Evolutionary conservation across 2,797 vertebrate species (phyloP).

Genomic region (Anas bernieri): DNA sequence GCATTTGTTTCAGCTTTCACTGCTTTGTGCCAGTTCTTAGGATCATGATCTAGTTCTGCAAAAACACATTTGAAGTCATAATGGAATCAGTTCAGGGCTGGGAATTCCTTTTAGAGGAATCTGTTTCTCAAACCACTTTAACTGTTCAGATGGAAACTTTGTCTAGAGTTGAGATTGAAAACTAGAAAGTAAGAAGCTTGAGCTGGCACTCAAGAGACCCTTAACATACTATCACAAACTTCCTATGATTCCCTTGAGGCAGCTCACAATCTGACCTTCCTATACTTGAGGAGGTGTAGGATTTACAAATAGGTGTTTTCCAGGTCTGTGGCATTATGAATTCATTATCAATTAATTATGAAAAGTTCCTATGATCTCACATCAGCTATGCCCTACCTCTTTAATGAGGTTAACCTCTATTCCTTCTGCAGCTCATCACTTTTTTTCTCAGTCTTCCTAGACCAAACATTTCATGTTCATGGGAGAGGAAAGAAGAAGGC

Average conservation of each 20-base stretch:
- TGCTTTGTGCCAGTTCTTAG: neutral
- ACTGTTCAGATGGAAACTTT: neutral
- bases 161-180: neutral
- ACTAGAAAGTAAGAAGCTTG: neutral
- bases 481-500: neutral
- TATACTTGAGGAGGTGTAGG: neutral
- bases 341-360: neutral
- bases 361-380: neutral
- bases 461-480: neutral
- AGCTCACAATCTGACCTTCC: neutral
- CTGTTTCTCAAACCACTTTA: neutral
- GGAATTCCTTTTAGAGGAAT: neutral
- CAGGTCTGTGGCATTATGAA: neutral
- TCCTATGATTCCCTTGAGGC: neutral
- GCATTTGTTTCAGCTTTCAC: neutral
- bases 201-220: neutral
- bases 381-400: neutral
- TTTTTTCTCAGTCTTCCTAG: neutral
- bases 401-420: neutral
- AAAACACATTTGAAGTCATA: neutral
- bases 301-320: neutral
- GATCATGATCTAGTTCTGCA: neutral
- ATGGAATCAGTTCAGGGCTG: neutral
- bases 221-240: neutral
- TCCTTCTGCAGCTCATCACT: neutral